phyloP scores from a whole-genome alignment of 1,140 invertebrate genomes.

The Eulimnadia texana region DNA sequence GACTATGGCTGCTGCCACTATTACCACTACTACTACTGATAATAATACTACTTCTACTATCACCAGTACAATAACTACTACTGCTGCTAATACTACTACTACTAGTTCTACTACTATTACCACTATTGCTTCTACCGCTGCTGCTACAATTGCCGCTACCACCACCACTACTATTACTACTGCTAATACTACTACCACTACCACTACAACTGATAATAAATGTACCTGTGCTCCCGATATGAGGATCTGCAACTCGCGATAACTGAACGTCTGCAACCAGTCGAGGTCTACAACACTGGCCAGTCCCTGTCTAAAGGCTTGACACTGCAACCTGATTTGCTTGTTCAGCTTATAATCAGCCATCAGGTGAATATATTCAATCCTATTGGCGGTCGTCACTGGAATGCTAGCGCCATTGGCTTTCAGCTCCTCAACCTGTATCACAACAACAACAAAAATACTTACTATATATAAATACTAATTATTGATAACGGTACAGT shows the following conservation, averaged over 20 bases:
- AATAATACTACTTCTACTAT: too few species aligned
- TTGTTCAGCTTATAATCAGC: slow-evolving; percentile 91
- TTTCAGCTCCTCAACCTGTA: slow-evolving; percentile 77
- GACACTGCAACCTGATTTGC: slow-evolving; percentile 74
- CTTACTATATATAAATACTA: slow-evolving; percentile 11
- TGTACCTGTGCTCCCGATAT: slow-evolving; percentile 65
- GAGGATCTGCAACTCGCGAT: slow-evolving; percentile 81
- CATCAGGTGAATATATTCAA: slow-evolving; percentile 92
- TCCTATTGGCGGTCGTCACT: slow-evolving; percentile 78
- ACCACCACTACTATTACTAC: too few species aligned
- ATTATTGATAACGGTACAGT: neutral
- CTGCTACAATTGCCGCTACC: too few species aligned
- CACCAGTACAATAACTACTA: too few species aligned
- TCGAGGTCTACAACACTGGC: slow-evolving; percentile 76
- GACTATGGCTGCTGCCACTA: too few species aligned
- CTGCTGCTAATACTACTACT: too few species aligned
- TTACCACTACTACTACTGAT: too few species aligned
- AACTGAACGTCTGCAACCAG: slow-evolving; percentile 89
- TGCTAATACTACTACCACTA: neutral
- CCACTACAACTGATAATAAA: neutral
- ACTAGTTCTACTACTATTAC: too few species aligned
- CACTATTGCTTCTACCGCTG: too few species aligned
- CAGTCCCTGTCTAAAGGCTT: slow-evolving; percentile 69
- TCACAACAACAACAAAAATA: slow-evolving; percentile 14
- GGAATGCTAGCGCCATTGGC: slow-evolving; percentile 72